phyloP scores from a whole-genome alignment of 2,113 vertebrate genomes.

The Microcebus griseorufus region DNA sequence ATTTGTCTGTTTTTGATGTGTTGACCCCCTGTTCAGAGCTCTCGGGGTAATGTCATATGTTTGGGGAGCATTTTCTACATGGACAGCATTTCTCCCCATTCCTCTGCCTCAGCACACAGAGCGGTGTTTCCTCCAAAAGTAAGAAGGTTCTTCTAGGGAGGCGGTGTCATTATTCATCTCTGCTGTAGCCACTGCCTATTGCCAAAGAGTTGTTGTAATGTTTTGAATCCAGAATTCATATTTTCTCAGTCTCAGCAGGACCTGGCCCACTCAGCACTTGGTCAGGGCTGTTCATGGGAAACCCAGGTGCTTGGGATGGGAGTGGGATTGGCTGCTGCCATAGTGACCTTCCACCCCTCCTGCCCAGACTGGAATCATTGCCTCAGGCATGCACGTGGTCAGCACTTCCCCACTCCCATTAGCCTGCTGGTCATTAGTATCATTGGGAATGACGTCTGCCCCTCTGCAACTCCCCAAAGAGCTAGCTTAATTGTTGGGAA shows the following conservation, averaged over 20 bases:
- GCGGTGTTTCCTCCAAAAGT: constrained; percentile 13
- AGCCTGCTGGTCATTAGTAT: neutral
- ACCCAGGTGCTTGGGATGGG: neutral
- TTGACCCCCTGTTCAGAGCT: neutral
- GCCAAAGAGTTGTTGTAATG: constrained; percentile 57
- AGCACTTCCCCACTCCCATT: neutral
- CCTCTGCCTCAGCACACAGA: neutral
- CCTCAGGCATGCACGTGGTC: neutral
- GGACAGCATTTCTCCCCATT: neutral
- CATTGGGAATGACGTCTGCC: neutral
- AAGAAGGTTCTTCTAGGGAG: neutral
- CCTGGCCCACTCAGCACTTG: neutral
- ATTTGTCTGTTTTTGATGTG: constrained; percentile 22
- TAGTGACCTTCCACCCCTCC: neutral
- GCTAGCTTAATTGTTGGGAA: neutral
- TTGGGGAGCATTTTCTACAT: constrained; percentile 21
- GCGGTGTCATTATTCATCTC: constrained; percentile 30
- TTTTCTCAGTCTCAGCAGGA: constrained; percentile 53
- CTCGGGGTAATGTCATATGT: neutral
- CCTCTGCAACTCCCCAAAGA: neutral
- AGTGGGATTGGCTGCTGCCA: neutral
- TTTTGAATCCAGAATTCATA: constrained; percentile 58
- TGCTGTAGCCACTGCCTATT: neutral
- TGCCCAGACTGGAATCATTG: neutral
- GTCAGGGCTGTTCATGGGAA: neutral